phyloP scores from a whole-genome alignment of 2,113 vertebrate genomes.

The Pyxicephalus adspersus region DNA sequence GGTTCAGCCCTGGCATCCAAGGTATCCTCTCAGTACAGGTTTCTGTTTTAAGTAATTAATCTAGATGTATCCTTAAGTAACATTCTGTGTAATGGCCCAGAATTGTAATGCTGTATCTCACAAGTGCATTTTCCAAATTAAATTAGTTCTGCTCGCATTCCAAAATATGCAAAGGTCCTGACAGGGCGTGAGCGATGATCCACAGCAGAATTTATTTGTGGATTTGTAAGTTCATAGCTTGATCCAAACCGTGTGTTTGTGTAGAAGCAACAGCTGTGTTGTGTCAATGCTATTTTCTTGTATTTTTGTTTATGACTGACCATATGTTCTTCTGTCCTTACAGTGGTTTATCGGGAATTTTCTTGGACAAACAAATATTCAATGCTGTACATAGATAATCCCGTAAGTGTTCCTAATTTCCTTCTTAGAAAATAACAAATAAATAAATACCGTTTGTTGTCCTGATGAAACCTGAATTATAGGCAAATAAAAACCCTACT shows the following conservation, averaged over 20 bases:
- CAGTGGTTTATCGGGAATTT: constrained; percentile 74
- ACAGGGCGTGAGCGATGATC: background rate
- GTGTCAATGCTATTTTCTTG: background rate
- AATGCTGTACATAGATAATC: constrained; percentile 81
- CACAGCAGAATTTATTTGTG: background rate
- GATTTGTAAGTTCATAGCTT: background rate
- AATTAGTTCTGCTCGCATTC: no score
- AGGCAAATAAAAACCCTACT: no score
- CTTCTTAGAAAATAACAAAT: background rate
- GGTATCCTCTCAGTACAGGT: no score
- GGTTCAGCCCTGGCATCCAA: no score
- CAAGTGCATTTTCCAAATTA: no score
- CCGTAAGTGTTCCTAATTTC: constrained; percentile 63
- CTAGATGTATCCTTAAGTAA: no score
- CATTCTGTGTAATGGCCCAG: no score
- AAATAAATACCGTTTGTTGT: background rate
- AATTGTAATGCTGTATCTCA: no score
- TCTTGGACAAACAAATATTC: constrained; percentile 78
- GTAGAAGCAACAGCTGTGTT: background rate
- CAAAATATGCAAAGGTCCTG: background rate
- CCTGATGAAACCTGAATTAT: no score
- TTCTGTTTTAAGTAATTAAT: no score
- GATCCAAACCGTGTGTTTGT: background rate
- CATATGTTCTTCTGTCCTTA: constrained; percentile 19
- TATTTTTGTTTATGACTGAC: background rate